Conservation (phyloP, 2,797 vertebrate species). For the Acanthis flammea region DNA sequence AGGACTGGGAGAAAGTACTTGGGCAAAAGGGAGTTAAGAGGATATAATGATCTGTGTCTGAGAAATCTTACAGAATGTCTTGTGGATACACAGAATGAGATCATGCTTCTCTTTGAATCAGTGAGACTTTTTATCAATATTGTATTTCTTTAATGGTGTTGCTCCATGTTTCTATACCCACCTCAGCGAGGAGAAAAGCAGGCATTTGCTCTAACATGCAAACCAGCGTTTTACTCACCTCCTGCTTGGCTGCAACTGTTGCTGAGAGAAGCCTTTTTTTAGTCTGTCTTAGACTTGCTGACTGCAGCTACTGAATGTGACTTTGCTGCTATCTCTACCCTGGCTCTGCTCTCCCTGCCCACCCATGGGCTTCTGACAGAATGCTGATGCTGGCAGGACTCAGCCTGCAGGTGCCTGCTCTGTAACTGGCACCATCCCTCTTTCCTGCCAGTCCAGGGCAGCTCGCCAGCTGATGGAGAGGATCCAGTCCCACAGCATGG, state of each 20-base stretch:
- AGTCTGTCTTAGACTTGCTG: not conserved
- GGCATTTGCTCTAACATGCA: not conserved
- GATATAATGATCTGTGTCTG: not conserved
- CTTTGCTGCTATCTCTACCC: not conserved
- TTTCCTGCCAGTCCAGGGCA: slow-evolving; percentile 83
- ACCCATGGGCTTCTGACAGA: not conserved
- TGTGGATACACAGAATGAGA: not conserved
- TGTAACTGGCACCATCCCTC: not conserved
- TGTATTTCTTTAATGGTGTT: not conserved
- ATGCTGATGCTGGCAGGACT: not conserved
- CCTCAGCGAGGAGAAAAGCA: not conserved
- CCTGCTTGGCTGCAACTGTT: not conserved
- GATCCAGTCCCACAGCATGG: slow-evolving; percentile 91
- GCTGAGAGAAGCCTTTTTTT: not conserved
- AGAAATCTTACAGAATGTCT: not conserved
- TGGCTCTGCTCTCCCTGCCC: not conserved
- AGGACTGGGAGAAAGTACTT: not conserved
- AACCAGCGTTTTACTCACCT: not conserved
- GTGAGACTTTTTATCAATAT: not conserved
- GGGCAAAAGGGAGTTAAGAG: not conserved
- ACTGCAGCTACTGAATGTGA: not conserved
- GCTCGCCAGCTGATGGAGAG: slow-evolving; percentile 95
- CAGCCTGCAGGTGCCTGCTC: not conserved
- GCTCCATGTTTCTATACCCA: not conserved
- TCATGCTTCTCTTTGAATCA: not conserved